phyloP scores from a whole-genome alignment of 2,113 vertebrate genomes.

The Rhegmatorhina hoffmannsi region DNA sequence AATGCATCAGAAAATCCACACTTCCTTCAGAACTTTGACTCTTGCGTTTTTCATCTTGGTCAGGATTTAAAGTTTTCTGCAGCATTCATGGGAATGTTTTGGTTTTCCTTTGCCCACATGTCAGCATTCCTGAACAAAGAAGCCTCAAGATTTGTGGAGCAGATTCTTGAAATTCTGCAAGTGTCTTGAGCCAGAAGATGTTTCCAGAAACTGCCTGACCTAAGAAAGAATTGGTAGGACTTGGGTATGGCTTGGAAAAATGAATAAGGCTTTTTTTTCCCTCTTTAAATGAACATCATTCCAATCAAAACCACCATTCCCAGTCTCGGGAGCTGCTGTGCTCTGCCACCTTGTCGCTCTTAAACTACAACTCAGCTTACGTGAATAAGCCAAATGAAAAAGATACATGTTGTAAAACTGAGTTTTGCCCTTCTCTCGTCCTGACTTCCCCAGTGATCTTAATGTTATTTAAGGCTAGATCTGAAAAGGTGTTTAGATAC shows the following conservation, averaged over 20 bases:
- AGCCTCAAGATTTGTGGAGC: conserved; percentile 42
- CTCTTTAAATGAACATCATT: not conserved
- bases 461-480: not conserved
- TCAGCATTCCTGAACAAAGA: conserved; percentile 46
- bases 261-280: conserved; percentile 1
- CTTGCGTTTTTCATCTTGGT: conserved; percentile 2
- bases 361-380: not conserved
- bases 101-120: conserved; percentile 51
- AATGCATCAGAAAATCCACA: conserved; percentile 28
- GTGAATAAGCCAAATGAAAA: not conserved
- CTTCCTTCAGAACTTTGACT: conserved; percentile 19
- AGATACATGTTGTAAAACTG: not conserved
- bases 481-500: not conserved
- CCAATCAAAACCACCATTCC: not conserved
- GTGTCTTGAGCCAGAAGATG: conserved; percentile 24
- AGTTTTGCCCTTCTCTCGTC: not conserved
- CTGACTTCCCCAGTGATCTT: not conserved
- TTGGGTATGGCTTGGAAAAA: not conserved
- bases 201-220: conserved; percentile 28
- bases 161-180: conserved; percentile 55
- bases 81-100: conserved; percentile 18
- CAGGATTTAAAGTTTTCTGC: conserved; percentile 26
- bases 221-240: conserved; percentile 1
- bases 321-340: not conserved
- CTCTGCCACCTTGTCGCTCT: not conserved